These are phyloP conservation scores for Enteromius mattozi DNA, from an alignment of 2,797 vertebrate species.

Conservation along the genomic window DNA sequence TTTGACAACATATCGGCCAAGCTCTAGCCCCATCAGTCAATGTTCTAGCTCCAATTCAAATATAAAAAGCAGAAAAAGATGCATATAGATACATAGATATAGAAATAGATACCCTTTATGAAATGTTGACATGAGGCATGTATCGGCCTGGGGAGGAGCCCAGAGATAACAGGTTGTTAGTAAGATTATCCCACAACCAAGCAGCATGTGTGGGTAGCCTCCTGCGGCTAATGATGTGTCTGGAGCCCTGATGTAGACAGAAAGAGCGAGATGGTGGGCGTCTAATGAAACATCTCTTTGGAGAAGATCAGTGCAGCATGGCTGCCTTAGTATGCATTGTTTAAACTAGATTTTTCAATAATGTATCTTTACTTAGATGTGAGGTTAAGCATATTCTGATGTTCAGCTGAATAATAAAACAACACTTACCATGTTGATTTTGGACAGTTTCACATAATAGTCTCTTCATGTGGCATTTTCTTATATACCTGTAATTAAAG, in stretches of 20 bases:
- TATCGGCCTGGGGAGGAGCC: constrained; percentile 2
- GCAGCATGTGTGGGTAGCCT: constrained; percentile 52
- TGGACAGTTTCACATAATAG: not conserved
- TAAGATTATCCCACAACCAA: constrained; percentile 34
- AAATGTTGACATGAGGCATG: constrained; percentile 11
- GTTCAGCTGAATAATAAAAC: not conserved
- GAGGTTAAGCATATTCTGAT: not conserved
- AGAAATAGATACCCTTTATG: not conserved
- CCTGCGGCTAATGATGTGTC: constrained; percentile 52
- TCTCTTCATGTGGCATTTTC: not conserved
- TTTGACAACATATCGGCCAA: not conserved
- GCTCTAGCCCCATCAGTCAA: not conserved
- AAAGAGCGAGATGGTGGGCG: constrained; percentile 43
- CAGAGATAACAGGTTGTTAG: constrained; percentile 48
- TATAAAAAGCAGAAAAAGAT: constrained; percentile 6
- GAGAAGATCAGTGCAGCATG: constrained; percentile 25
- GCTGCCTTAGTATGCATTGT: not conserved
- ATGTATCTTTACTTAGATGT: not conserved
- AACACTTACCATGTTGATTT: not conserved
- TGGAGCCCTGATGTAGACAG: constrained; percentile 43
- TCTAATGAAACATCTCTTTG: constrained; percentile 29
- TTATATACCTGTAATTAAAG: not conserved
- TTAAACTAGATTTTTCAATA: not conserved
- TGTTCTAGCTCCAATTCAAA: not conserved
- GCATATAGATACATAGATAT: not conserved